A percentile compares a stretch with the other conserved stretches of the same genome.
These are phyloP conservation scores for Vombatus ursinus DNA, from an alignment of 2,113 vertebrate species.

Conservation along the genomic window DNA sequence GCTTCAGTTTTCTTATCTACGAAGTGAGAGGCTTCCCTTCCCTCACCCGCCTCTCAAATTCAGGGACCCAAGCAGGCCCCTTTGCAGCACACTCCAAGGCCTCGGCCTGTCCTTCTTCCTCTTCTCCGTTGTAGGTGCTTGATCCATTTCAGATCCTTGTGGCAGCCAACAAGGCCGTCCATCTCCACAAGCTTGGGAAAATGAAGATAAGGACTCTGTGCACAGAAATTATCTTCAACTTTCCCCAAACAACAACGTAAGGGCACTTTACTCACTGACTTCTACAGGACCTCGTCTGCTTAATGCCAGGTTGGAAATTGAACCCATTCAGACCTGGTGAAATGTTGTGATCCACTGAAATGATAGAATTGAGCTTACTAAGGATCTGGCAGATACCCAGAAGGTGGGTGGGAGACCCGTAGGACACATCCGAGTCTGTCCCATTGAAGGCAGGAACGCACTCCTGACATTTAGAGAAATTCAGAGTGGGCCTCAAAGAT, in stretches of 20 bases:
- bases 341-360: not conserved
- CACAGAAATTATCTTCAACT: constrained; percentile 98
- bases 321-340: not conserved
- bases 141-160: constrained; percentile 92
- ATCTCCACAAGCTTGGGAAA: constrained; percentile 89
- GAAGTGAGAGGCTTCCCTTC: not conserved
- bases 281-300: not conserved
- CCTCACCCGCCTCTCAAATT: not conserved
- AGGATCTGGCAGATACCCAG: not conserved
- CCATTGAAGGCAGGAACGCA: too few relatives aligned
- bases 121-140: constrained; percentile 86
- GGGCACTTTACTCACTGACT: constrained; percentile 61
- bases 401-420: not conserved
- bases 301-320: not conserved
- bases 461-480: too few relatives aligned
- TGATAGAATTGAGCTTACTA: too few relatives aligned
- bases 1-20: not conserved
- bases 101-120: constrained; percentile 23
- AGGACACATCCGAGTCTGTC: not conserved
- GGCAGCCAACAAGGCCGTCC: constrained; percentile 95
- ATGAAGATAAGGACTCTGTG: constrained; percentile 95
- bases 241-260: constrained; percentile 97
- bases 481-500: too few relatives aligned
- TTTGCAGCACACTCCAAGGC: too few relatives aligned
- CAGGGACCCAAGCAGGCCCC: rapidly evolving